These are phyloP conservation scores for Oscheius onirici DNA, from an alignment of 2,888 invertebrate species.

Conservation along the genomic window DNA sequence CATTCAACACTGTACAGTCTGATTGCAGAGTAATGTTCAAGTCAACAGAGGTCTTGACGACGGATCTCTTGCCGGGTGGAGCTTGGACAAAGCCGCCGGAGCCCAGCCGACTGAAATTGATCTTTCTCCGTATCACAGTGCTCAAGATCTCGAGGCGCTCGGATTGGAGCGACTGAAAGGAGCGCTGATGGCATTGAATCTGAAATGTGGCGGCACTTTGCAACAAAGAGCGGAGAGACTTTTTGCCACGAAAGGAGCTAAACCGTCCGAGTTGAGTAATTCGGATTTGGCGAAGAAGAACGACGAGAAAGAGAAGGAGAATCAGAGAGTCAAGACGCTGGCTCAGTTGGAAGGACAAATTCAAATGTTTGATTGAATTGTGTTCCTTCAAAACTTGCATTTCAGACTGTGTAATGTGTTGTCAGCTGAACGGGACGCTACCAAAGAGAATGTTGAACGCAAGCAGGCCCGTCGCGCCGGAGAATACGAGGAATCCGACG, in stretches of 20 bases:
- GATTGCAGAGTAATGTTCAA: conserved; percentile 35
- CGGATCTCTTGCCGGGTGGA: conserved; percentile 93
- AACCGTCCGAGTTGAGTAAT: conserved; percentile 86
- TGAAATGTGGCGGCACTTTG: conserved; percentile 97
- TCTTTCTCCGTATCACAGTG: conserved; percentile 94
- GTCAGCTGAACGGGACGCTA: conserved; percentile 83
- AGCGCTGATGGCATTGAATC: conserved; percentile 92
- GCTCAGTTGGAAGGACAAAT: conserved; percentile 53
- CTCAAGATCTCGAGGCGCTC: conserved; percentile 94
- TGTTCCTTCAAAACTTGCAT: too few relatives aligned
- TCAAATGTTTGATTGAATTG: conserved; percentile 30
- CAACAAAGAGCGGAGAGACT: conserved; percentile 96
- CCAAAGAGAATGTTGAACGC: conserved; percentile 96
- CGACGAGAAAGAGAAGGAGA: conserved; percentile 48
- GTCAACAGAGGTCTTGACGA: conserved; percentile 88
- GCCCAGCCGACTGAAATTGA: conserved; percentile 82
- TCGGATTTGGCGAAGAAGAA: conserved; percentile 61
- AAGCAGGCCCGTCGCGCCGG: conserved; percentile 83
- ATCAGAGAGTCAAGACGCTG: conserved; percentile 36
- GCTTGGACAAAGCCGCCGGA: conserved; percentile 72
- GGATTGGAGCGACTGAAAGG: conserved; percentile 96
- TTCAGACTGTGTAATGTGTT: conserved; percentile 60
- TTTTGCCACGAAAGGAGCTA: conserved; percentile 89
- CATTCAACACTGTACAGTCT: background rate
- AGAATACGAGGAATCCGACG: conserved; percentile 78